These are phyloP conservation scores for Brachionus plicatilis DNA, from an alignment of 1,140 invertebrate species.

Conservation along the genomic window DNA sequence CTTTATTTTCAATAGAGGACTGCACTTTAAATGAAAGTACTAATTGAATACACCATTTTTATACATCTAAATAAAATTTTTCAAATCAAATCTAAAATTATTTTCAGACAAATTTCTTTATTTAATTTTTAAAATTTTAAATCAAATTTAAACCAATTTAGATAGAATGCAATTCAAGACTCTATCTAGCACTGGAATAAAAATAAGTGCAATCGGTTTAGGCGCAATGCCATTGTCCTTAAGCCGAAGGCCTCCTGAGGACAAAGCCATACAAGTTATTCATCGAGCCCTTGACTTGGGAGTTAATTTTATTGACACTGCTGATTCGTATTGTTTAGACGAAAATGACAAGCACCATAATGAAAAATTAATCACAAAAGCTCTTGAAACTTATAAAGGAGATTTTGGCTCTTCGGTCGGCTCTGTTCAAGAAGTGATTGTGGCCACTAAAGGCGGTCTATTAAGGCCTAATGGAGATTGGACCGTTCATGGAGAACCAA, in stretches of 20 bases:
- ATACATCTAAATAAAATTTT: not conserved
- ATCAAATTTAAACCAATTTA: not conserved
- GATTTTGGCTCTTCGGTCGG: not conserved
- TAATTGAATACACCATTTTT: not conserved
- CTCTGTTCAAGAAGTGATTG: not conserved
- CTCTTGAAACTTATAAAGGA: not conserved
- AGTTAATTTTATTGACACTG: constrained; percentile 26
- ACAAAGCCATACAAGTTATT: constrained; percentile 9
- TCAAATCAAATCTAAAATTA: not conserved
- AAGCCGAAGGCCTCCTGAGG: not conserved
- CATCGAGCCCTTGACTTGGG: constrained; percentile 16
- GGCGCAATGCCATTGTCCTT: constrained; percentile 20
- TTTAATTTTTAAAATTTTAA: not conserved
- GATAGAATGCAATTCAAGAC: not conserved
- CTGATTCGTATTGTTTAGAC: constrained; percentile 20
- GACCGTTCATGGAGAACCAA: not conserved
- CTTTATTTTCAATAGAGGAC: not conserved
- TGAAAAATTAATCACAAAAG: constrained; percentile 24
- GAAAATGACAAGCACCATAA: constrained; percentile 31
- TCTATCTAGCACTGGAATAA: not conserved
- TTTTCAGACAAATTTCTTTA: not conserved
- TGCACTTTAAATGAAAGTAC: not conserved
- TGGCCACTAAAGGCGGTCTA: constrained; percentile 28
- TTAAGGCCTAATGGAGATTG: constrained; percentile 8
- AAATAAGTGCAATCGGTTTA: not conserved